phyloP scores from a whole-genome alignment of 2,797 vertebrate genomes.

The Thunnus albacares region DNA sequence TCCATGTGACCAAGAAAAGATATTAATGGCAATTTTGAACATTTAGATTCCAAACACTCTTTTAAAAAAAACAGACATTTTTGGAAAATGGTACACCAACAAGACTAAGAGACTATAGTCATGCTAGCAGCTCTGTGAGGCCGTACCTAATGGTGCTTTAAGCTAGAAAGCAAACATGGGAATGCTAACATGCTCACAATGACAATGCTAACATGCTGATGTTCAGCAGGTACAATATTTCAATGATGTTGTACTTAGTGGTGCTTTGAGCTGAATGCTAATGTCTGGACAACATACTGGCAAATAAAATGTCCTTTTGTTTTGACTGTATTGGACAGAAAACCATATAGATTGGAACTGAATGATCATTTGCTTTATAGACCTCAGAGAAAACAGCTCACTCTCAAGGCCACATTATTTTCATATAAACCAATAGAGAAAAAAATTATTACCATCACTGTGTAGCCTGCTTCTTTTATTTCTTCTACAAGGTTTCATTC shows the following conservation, averaged over 20 bases:
- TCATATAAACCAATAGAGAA: conserved; percentile 20
- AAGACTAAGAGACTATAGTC: not conserved
- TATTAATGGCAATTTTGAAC: no score
- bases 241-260: not conserved
- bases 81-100: conserved; percentile 1
- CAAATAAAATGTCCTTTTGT: not conserved
- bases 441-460: not conserved
- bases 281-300: no score
- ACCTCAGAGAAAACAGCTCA: conserved; percentile 27
- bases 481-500: conserved; percentile 20
- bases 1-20: not conserved
- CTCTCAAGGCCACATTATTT: conserved; percentile 24
- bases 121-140: conserved; percentile 1
- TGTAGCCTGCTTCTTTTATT: conserved; percentile 15
- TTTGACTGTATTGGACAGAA: not conserved
- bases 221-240: not conserved
- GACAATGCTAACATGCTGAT: conserved; percentile 10
- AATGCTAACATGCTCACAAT: conserved; percentile 3
- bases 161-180: no score
- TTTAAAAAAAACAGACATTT: not conserved
- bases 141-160: no score
- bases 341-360: conserved; percentile 6
- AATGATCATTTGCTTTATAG: not conserved
- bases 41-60: not conserved
- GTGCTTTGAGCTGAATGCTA: no score